phyloP scores from a whole-genome alignment of 30 jellyfish, hydroid and myxozoan genomes.

The Hydractinia symbiolongicarpus region DNA sequence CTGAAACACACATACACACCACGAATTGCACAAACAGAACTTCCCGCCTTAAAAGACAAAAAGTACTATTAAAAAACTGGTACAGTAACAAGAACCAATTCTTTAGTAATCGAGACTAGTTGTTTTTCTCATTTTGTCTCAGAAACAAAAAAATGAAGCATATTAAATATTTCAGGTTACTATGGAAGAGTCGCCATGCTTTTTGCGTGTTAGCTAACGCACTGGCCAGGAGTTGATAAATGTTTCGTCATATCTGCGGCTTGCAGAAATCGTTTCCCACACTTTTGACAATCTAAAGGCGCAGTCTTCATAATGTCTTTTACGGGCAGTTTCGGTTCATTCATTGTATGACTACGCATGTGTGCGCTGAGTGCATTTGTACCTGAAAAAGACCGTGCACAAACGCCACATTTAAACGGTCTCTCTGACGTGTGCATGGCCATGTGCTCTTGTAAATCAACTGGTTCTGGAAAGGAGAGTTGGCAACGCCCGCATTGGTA shows the following conservation, averaged over 20 bases:
- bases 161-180: no score
- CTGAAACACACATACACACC: no score
- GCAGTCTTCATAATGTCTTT: conserved; percentile 25
- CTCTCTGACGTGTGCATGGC: conserved; percentile 65
- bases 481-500: conserved; percentile 56
- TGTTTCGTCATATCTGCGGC: conserved; percentile 53
- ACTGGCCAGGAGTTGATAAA: conserved; percentile 72
- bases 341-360: conserved; percentile 59
- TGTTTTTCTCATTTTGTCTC: no score
- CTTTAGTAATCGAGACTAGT: no score
- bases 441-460: conserved; percentile 50
- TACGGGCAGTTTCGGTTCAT: neutral
- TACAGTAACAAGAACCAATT: no score
- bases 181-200: no score
- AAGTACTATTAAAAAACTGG: no score
- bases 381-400: conserved; percentile 69
- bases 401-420: conserved; percentile 83
- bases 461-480: conserved; percentile 28
- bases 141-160: no score
- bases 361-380: conserved; percentile 62
- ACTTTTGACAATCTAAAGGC: conserved; percentile 60
- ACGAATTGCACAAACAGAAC: no score
- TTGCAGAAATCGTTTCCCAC: conserved; percentile 72
- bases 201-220: conserved; percentile 35
- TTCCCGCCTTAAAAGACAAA: no score